A percentile compares a stretch with the other conserved stretches of the same genome.
These are phyloP conservation scores for Spisula subtruncata DNA, from an alignment of 2,888 invertebrate species.

Conservation along the genomic window DNA sequence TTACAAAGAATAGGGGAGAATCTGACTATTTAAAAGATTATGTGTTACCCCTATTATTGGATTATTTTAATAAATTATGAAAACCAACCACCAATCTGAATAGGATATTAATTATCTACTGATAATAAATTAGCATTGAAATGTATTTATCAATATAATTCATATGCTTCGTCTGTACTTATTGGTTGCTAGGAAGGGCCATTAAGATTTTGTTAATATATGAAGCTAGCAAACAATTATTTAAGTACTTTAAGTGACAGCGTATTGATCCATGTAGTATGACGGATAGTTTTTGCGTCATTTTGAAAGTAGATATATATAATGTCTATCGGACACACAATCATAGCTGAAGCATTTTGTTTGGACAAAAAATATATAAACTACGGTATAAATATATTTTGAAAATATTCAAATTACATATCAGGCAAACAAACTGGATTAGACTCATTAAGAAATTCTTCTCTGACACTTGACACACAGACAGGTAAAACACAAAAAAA, in stretches of 20 bases:
- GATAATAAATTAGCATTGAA: not conserved
- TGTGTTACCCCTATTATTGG: not conserved
- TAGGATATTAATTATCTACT: not conserved
- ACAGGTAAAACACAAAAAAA: not conserved
- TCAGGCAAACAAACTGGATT: not conserved
- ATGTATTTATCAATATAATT: conserved; percentile 15
- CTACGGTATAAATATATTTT: not conserved
- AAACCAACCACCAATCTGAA: not conserved
- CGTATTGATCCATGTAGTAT: not conserved
- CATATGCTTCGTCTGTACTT: not conserved
- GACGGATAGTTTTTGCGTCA: not conserved
- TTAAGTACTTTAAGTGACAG: not conserved
- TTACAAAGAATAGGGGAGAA: not conserved
- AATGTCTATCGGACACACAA: conserved; percentile 1
- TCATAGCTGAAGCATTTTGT: not conserved
- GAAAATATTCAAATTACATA: conserved; percentile 6
- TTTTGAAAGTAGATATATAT: not conserved
- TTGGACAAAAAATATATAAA: not conserved
- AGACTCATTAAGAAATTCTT: conserved; percentile 7
- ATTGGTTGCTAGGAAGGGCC: not conserved
- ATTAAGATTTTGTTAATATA: conserved; percentile 1
- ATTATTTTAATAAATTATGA: not conserved
- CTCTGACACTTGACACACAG: conserved; percentile 12
- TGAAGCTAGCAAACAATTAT: not conserved
- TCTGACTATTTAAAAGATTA: not conserved